Percentiles rank a stretch among this genome's conserved stretches.
Conservation (phyloP, 2,113 vertebrate genomes). For the Ammodytes dubius region DNA sequence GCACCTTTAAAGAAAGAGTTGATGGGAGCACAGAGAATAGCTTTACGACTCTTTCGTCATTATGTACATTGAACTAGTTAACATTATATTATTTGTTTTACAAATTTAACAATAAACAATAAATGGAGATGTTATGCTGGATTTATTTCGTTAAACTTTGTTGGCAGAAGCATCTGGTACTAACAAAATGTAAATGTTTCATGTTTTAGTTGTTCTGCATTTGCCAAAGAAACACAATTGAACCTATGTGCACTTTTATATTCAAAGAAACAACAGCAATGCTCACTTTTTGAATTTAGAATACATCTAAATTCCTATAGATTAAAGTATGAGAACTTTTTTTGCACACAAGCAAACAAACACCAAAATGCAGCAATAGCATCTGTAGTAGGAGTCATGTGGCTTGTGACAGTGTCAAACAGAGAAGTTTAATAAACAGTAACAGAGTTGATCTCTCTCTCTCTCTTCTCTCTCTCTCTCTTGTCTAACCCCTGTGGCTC, state of each 20-base stretch:
- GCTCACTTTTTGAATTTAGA: no score
- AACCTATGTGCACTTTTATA: no score
- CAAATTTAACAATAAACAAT: no score
- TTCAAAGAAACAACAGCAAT: no score
- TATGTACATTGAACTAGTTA: not conserved
- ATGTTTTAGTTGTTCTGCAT: no score
- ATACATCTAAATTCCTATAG: no score
- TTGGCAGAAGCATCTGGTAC: no score
- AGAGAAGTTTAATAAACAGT: slow-evolving; percentile 60
- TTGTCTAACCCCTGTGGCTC: slow-evolving; percentile 27
- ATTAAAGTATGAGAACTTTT: no score
- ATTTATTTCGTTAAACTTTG: not conserved
- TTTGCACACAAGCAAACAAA: not conserved
- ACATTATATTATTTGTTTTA: not conserved
- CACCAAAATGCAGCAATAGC: slow-evolving; percentile 5
- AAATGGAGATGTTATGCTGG: not conserved
- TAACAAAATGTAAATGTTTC: no score
- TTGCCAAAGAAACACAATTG: no score
- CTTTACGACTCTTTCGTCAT: slow-evolving; percentile 7
- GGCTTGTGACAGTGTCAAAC: slow-evolving; percentile 45
- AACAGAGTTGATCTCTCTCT: slow-evolving; percentile 49
- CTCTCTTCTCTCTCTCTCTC: slow-evolving; percentile 21
- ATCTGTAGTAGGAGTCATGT: not conserved
- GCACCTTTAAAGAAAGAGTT: not conserved
- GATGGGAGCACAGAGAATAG: slow-evolving; percentile 1